Percentiles rank a stretch among this genome's conserved stretches.
phyloP scores from a whole-genome alignment of 2,888 invertebrate genomes.

The Tetragonisca angustula region DNA sequence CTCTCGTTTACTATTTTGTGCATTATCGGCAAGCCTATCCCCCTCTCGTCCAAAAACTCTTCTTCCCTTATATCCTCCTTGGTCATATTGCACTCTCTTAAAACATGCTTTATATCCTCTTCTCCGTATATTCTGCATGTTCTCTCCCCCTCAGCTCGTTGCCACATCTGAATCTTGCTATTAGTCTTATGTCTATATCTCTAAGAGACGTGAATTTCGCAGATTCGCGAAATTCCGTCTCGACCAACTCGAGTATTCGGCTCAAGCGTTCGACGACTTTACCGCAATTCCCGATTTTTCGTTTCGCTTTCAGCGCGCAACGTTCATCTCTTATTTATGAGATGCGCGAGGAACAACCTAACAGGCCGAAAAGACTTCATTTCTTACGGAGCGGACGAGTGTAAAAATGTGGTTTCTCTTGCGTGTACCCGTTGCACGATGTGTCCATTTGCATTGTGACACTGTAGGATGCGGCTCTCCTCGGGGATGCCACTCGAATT shows the following conservation, averaged over 20 bases:
- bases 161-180: too few species aligned
- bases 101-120: too few species aligned
- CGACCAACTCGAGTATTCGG: neutral
- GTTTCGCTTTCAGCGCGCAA: neutral
- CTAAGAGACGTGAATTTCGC: too few species aligned
- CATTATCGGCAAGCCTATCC: too few species aligned
- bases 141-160: too few species aligned
- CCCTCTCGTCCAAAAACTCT: too few species aligned
- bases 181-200: too few species aligned
- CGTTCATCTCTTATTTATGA: neutral
- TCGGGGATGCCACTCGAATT: neutral
- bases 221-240: neutral
- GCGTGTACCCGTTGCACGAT: neutral
- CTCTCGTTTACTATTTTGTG: too few species aligned
- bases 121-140: too few species aligned
- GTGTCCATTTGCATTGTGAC: neutral
- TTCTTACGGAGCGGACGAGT: neutral
- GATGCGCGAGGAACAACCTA: neutral
- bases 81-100: too few species aligned
- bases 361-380: neutral
- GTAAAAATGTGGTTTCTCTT: neutral
- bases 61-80: too few species aligned
- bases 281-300: neutral
- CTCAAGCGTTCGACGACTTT: neutral
- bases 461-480: neutral